phyloP scores from a whole-genome alignment of 2,888 invertebrate genomes.

The Tiliacea aurago region DNA sequence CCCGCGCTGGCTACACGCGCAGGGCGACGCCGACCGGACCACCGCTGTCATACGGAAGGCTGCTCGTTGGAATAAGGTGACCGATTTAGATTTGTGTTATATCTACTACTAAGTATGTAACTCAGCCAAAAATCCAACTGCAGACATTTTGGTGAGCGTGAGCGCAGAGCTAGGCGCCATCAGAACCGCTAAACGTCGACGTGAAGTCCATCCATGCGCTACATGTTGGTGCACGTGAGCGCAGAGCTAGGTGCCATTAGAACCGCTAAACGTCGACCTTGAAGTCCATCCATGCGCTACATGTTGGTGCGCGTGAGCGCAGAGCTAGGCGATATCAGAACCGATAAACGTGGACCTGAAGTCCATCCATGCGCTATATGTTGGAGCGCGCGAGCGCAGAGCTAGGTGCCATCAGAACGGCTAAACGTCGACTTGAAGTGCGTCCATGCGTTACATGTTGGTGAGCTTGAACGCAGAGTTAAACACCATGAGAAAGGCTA shows the following conservation, averaged over 20 bases:
- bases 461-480: background rate
- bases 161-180: background rate
- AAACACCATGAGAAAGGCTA: background rate
- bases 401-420: background rate
- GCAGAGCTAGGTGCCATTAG: background rate
- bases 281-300: background rate
- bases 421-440: background rate
- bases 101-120: background rate
- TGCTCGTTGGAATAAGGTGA: slow-evolving; percentile 91
- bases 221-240: background rate
- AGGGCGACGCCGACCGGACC: slow-evolving; percentile 90
- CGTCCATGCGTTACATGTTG: background rate
- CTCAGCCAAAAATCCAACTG: background rate
- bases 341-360: background rate
- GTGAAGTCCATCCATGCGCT: background rate
- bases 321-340: background rate
- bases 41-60: slow-evolving; percentile 91
- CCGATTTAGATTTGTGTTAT: background rate
- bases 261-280: background rate
- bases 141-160: background rate
- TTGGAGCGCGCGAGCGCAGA: background rate
- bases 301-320: background rate
- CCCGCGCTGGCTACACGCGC: slow-evolving; percentile 93
- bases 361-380: background rate
- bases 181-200: background rate